Base-by-base conservation (phyloP, 2,113 vertebrate species). In the Oreotrochilus melanogaster region DNA sequence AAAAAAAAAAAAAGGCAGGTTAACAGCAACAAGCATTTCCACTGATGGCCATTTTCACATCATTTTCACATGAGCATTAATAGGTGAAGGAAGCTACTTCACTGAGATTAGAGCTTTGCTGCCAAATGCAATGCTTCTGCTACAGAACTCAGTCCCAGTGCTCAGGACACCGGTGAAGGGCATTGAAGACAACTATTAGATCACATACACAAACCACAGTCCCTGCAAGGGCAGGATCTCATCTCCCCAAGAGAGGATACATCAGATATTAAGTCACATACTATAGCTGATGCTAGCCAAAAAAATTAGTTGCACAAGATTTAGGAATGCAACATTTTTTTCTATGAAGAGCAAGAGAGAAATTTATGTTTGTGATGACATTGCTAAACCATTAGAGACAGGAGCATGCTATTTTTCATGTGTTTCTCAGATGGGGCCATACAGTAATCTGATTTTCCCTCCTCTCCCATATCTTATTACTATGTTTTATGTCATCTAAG, bases 371-470 rank as follows among this genome's bases (percentile, higher is more conserved):
- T 72, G 78, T 21, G 66, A 92, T 89, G 93, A 96, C 33, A 43
- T 58, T 89, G 72, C 67, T 95, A 78, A 93, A 85, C 53, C 23
- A 51, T 92, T 73, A 78, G 53, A 86, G 67, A 94, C 89, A 82
- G 51, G 15, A 86, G 83, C 65, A 67, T 92, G 87, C 70, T 81
- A 65, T 86, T 95, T 95, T 89, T 79, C 85, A 75, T 78, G 67
- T 71, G 33, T 72, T 80, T 94, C 89, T 82, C 82, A 89, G 69
- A 60, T 33, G 70, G 74, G 56, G 35, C 82, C 65, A 78, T 78
- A 95, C 62, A 90, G 86, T 95, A 97, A 98, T 97, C 86, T 92
- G 96, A 89, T 47, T 72, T 94, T 88, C 60, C 18, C 87, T 92
- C 72, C 85, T 96, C 64, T 91, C 81, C 47, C 72, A 4, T 91